Evolutionary conservation across 2,888 invertebrate genomes (phyloP).

Genomic region (Plebejus melissa): DNA sequence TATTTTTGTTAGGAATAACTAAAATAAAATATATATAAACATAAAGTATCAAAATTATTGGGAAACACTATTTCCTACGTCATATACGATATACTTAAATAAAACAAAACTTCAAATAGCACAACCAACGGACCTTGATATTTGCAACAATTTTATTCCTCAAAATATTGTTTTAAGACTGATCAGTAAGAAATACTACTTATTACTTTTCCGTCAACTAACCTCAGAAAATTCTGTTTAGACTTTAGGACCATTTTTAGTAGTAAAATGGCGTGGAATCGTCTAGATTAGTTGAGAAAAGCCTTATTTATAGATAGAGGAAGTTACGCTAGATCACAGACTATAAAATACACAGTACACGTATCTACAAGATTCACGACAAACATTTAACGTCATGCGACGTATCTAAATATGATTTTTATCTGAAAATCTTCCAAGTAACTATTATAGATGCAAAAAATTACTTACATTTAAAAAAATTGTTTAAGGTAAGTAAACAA

Average conservation of each 20-base stretch:
- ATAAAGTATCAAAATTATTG: background rate
- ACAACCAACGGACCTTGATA: slow-evolving; percentile 3
- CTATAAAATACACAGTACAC: slow-evolving; percentile 73
- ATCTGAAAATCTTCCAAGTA: slow-evolving; percentile 1
- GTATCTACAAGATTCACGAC: slow-evolving; percentile 60
- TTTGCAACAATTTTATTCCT: slow-evolving; percentile 5
- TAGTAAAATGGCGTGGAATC: background rate
- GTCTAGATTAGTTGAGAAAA: background rate
- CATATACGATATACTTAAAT: background rate
- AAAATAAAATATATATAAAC: background rate
- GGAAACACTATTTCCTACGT: background rate
- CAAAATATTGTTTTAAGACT: background rate
- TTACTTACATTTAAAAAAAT: background rate
- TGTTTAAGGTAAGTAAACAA: background rate
- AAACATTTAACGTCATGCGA: slow-evolving; percentile 56
- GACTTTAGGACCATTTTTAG: background rate
- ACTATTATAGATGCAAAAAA: background rate
- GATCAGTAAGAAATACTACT: slow-evolving; percentile 11
- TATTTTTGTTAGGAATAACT: background rate
- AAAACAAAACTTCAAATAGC: background rate
- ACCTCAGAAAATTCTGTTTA: background rate
- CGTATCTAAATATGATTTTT: slow-evolving; percentile 31
- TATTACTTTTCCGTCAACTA: background rate
- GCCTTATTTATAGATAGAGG: slow-evolving; percentile 68
- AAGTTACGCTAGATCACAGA: slow-evolving; percentile 77